Evolutionary conservation across 35 echinoderm and acorn worm species (phyloP).

Genomic region (Stichopus chloronotus): DNA sequence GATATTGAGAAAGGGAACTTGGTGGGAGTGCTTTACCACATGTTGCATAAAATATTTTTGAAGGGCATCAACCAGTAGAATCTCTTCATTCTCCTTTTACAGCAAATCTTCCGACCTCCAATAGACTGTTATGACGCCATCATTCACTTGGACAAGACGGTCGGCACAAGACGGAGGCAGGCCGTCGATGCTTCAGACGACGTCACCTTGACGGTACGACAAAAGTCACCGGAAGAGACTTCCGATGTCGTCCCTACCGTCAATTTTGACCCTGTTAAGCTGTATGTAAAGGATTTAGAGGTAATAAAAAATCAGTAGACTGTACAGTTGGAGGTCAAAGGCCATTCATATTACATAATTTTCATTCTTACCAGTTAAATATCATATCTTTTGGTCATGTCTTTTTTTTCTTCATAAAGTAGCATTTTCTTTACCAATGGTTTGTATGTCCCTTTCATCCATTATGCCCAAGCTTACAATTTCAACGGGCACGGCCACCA

Average conservation of each 20-base stretch:
- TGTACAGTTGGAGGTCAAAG: not conserved
- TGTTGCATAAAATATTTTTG: no score
- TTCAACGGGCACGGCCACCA: no score
- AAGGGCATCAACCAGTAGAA: no score
- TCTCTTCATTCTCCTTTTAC: not conserved
- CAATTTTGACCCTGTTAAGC: conserved; percentile 86
- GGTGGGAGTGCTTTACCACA: no score
- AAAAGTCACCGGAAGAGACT: not conserved
- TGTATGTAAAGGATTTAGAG: conserved; percentile 78
- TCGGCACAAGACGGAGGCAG: conserved; percentile 72
- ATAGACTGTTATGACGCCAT: conserved; percentile 89
- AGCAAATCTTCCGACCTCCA: conserved; percentile 96
- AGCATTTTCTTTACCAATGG: no score
- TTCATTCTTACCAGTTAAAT: no score
- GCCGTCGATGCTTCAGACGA: conserved; percentile 52
- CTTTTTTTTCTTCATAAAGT: no score
- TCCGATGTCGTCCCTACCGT: conserved; percentile 63
- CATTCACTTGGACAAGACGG: conserved; percentile 73
- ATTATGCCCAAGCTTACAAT: no score
- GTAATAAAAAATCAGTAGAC: conserved; percentile 23
- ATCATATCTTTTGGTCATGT: no score
- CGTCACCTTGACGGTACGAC: not conserved
- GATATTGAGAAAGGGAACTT: no score
- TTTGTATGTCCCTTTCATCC: no score
- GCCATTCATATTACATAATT: no score